Evolutionary conservation across 2,113 vertebrate species (phyloP), one percentile per base, ranked within the genome.

Genomic region (Mixornis gularis): DNA sequence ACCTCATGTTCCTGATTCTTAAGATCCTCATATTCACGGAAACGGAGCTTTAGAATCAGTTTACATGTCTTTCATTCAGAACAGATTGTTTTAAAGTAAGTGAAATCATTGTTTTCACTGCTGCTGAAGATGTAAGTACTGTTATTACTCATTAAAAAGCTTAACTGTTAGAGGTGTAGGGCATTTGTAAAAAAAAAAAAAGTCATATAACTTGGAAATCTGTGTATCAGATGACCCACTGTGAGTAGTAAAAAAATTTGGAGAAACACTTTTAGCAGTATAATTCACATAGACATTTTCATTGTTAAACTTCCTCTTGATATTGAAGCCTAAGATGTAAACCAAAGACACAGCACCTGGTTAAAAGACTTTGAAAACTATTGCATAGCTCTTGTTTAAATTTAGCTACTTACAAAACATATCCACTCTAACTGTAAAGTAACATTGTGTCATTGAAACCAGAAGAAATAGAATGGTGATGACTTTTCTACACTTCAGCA

Each of bases 251-350:
- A 77, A 24, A 72, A 46, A 63, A 12, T 5, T 40, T 51, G 30
- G 9, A 80, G n/a, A 41, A 59, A 72, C 15, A 32, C 48, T 41
- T 70, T 43, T 52, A 81, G 4, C 22, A 64, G 13, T 25, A 8
- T 58, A 76, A 79, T 49, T 79, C 22, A 51, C n/a, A 53, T 64
- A 96, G 96, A 96, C 95, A 17, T 43, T 59, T 79, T 85, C 43
- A 32, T 34, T 87, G 22, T 34, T 65, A 79, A 8, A 16, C 3
- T 60, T 87, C 29, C 41, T 64, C 21, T 60, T 79, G n/a, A 52
- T 65, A 38, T 56, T 65, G 41, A 69, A 43, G 16, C 5, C 51
- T 63, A 46, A 34, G 5, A 59, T 1, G 6, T 44, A 74, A 74
- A 74, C 22, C 17, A 79, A 69, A 71, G 21, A 62, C 3, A 7